A percentile compares a stretch with the other conserved stretches of the same genome.
Evolutionary conservation across 1,140 invertebrate genomes (phyloP).

Genomic region (Drosophila chauvacae): DNA sequence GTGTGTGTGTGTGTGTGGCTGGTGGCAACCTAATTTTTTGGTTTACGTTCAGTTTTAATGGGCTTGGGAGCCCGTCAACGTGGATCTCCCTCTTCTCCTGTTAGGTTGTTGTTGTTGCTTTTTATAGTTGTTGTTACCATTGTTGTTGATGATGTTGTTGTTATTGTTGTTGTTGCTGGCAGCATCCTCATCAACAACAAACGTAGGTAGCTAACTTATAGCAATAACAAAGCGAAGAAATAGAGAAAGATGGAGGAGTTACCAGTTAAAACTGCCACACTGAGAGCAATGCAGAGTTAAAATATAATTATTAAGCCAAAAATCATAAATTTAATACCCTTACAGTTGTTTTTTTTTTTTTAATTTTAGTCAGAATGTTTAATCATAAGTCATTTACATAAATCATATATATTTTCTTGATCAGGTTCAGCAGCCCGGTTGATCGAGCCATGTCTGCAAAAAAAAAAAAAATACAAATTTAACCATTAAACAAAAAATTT

Average conservation of each 20-base stretch:
- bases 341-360: too few species aligned
- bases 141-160: not conserved
- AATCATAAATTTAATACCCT: too few species aligned
- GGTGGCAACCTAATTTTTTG: constrained; percentile 73
- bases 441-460: too few species aligned
- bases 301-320: too few species aligned
- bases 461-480: too few species aligned
- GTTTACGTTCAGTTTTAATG: constrained; percentile 74
- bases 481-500: too few species aligned
- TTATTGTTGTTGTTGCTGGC: constrained; percentile 13
- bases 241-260: constrained; percentile 19
- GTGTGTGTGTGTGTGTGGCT: constrained; percentile 26
- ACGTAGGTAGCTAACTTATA: constrained; percentile 60
- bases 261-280: constrained; percentile 8
- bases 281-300: not conserved
- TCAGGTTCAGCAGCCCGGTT: too few species aligned
- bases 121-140: constrained; percentile 4
- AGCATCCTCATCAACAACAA: constrained; percentile 57
- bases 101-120: constrained; percentile 6
- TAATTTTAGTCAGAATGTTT: too few species aligned
- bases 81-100: constrained; percentile 22
- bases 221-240: constrained; percentile 43
- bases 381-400: too few species aligned
- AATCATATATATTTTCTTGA: too few species aligned
- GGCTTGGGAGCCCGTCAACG: constrained; percentile 54